Evolutionary conservation across 1,140 invertebrate species (phyloP), one percentile per base, ranked within the genome.

Genomic region (Brachionus sp.): DNA sequence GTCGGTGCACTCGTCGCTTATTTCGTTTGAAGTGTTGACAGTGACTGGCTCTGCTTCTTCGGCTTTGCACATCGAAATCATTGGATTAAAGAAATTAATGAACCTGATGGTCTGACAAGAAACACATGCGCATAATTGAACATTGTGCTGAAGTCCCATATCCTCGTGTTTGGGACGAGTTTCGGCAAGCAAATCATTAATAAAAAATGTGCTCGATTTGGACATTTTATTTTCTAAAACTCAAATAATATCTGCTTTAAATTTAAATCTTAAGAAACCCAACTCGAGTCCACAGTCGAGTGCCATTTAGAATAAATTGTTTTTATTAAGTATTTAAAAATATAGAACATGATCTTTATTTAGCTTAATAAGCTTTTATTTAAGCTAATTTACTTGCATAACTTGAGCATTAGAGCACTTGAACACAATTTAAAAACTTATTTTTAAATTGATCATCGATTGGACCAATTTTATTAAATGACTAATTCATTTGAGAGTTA

Each of bases 281-380:
- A 25, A 75, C 33, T 70, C 16, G 66, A 70, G 66, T 57, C 50
- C 50, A 57, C 7, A 7, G 19, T 57, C 50, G 50, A 57, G 50
- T 57, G 50, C 50, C 50, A 57, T 57, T 25, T 25, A 57, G 29
- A 57, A 57, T 75, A 25, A 39, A 75, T 75, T 75, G 70, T 75
- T 75, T 75, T 75, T 75, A 75, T 46, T 35, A 46, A 75, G 70
- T 46, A 46, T 75, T 75, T 46, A 12, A 23, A 35, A 29, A 75
- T 46, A 19, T 46, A 46, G 70, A 75, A 75, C 70, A 75, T 75
- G 70, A 75, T 75, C 70, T 68, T 33, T 68, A 68, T 68, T 33
- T 68, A 68, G 25, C 25, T 75, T 75, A 75, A 37, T 39, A 39
- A 73, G 37, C 68, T 73, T 73, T 73, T 73, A 33, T 70, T n/a